Base-by-base conservation (phyloP, 2,797 vertebrate genomes). In the Octomys mimax region DNA sequence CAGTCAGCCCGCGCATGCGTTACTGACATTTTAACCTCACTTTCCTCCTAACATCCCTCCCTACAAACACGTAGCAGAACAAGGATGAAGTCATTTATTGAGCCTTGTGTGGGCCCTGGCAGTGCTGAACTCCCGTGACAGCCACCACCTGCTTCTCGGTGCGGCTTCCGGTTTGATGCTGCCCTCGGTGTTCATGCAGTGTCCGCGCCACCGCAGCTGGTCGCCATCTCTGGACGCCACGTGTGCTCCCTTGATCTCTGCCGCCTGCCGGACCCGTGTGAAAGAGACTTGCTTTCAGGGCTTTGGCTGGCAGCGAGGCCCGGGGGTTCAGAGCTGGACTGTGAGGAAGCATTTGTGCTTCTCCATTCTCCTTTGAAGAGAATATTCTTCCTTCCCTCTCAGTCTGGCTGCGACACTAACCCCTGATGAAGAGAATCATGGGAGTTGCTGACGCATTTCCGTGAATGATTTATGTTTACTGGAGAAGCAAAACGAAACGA, bases 341-440 rank as follows among this genome's bases (percentile, higher is more conserved):
- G 3, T 89, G 18, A 24, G 57, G 59, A 59, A 31, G 62, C 79
- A 73, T 59, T 59, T 66, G 39, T 82, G 66, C 8, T 46, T 92
- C 49, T 68, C 24, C 3, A 42, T 54, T 1, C 61, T 87, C 42
- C 52, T 52, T 70, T 62, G n/a, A 28, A 21, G 42, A 64, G 31
- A 22, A 71, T 28, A 28, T 75, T 22, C 61, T 87, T 87, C 57
- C 71, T 91, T 94, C 81, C 19, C 80, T 81, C 59, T 90, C 77
- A 81, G 54, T 54, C 31, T 87, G 62, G 4, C 18, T 77, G n/a
- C 22, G 24, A 39, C 84, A 71, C 77, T 88, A 96, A 73, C 68
- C 2, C 11, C 14, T 33, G 94, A 91, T 64, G 22, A 82, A 86
- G 64, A 52, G 87, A 52, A 39, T 46, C 10, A 14, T 64, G 46